These are phyloP conservation scores for Cotesia typhae DNA, from an alignment of 1,140 invertebrate species.

Conservation along the genomic window DNA sequence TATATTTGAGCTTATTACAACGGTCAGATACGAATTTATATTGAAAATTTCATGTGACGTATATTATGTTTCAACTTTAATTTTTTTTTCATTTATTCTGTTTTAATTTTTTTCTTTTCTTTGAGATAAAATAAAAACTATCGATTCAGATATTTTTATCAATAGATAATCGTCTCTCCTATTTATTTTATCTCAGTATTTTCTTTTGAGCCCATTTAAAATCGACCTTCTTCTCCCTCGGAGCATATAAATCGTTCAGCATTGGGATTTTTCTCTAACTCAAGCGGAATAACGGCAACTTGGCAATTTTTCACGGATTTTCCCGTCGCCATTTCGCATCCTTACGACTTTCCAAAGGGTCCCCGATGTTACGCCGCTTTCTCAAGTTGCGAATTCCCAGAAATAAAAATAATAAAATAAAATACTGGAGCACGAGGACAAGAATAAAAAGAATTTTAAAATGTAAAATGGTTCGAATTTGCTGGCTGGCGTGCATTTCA, in stretches of 20 bases:
- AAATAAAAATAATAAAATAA: neutral
- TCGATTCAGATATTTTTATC: slow-evolving; percentile 5
- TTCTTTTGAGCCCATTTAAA: slow-evolving; percentile 6
- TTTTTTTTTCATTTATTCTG: no score
- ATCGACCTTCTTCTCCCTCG: slow-evolving; percentile 22
- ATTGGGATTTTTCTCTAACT: slow-evolving; percentile 28
- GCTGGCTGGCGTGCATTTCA: slow-evolving; percentile 10
- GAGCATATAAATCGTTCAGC: slow-evolving; percentile 32
- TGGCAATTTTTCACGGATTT: slow-evolving; percentile 38
- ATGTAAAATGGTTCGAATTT: slow-evolving; percentile 3
- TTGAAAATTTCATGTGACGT: neutral
- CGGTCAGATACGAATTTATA: neutral
- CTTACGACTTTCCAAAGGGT: slow-evolving; percentile 15
- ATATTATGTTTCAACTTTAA: no score
- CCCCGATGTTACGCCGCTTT: slow-evolving; percentile 16
- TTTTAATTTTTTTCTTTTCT: no score
- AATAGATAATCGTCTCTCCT: neutral
- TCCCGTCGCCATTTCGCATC: slow-evolving; percentile 29
- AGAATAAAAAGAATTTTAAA: slow-evolving; percentile 5
- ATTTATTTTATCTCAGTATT: slow-evolving; percentile 21
- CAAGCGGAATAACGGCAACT: slow-evolving; percentile 31
- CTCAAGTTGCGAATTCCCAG: slow-evolving; percentile 6
- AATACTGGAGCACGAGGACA: neutral
- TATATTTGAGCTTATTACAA: neutral
- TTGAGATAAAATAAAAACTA: no score